Percentiles rank a stretch among this genome's conserved stretches.
phyloP scores from a whole-genome alignment of 2,113 vertebrate species.

The Uria lomvia region DNA sequence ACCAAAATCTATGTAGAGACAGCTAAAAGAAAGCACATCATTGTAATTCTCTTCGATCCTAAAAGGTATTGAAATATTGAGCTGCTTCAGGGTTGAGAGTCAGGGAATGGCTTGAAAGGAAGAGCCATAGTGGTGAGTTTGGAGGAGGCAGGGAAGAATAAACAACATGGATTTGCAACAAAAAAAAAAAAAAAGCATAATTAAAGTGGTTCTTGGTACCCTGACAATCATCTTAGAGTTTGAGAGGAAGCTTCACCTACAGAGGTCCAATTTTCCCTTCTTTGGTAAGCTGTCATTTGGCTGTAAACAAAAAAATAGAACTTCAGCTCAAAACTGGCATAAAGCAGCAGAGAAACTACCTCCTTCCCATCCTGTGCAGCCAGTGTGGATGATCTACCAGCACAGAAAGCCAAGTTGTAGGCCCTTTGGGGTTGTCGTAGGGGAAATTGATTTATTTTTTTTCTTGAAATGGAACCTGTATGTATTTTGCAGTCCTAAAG shows the following conservation, averaged over 20 bases:
- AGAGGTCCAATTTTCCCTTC: neutral
- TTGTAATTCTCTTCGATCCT: neutral
- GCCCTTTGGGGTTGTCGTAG: neutral
- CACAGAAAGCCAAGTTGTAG: neutral
- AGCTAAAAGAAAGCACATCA: neutral
- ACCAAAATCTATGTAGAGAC: neutral
- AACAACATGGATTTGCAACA: neutral
- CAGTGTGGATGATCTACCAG: neutral
- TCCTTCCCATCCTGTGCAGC: neutral
- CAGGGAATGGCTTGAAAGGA: neutral
- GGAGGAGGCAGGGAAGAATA: neutral
- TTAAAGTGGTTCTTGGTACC: neutral
- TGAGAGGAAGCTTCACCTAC: neutral
- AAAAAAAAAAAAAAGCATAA: neutral
- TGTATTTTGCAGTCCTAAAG: neutral
- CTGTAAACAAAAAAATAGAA: neutral
- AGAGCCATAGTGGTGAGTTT: neutral
- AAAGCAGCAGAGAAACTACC: neutral
- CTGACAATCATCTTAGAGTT: neutral
- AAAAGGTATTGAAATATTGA: neutral
- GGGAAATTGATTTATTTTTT: neutral
- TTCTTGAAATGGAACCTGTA: neutral
- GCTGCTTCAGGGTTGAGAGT: neutral
- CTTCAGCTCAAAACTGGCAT: neutral
- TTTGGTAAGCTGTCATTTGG: neutral